These are phyloP conservation scores for Orussus abietinus DNA, from an alignment of 1,140 invertebrate species.

Conservation along the genomic window DNA sequence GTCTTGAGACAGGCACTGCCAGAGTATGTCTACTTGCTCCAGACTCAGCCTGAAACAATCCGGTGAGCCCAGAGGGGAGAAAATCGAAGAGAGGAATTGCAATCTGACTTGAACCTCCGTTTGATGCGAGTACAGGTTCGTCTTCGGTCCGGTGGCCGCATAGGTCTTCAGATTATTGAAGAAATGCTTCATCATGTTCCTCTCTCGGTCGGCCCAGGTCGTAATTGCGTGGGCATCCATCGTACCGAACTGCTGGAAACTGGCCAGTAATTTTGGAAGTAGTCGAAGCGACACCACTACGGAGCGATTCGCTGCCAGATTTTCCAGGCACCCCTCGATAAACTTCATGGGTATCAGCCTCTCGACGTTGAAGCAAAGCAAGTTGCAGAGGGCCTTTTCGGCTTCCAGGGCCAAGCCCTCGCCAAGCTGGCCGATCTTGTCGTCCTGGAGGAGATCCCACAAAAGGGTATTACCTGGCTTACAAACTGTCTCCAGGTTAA, in stretches of 20 bases:
- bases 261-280: conserved; percentile 84
- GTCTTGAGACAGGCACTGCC: conserved; percentile 84
- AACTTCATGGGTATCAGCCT: conserved; percentile 87
- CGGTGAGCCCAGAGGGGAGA: conserved; percentile 84
- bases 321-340: conserved; percentile 90
- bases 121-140: conserved; percentile 75
- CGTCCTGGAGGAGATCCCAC: conserved; percentile 92
- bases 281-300: conserved; percentile 84
- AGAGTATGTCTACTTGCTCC: conserved; percentile 85
- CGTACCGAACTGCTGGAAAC: conserved; percentile 83
- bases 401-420: conserved; percentile 86
- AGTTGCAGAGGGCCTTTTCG: conserved; percentile 83
- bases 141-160: conserved; percentile 41
- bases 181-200: conserved; percentile 89
- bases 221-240: conserved; percentile 79
- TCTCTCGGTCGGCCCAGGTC: conserved; percentile 84
- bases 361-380: conserved; percentile 87
- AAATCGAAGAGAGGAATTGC: conserved; percentile 88
- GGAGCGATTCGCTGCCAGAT: conserved; percentile 81
- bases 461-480: conserved; percentile 85
- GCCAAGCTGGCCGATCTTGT: conserved; percentile 78
- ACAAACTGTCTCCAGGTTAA: conserved; percentile 76
- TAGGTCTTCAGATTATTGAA: conserved; percentile 79
- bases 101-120: conserved; percentile 86
- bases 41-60: conserved; percentile 82